Conservation (phyloP, 92 coral and sea anemone genomes). For the Ricordea florida region DNA sequence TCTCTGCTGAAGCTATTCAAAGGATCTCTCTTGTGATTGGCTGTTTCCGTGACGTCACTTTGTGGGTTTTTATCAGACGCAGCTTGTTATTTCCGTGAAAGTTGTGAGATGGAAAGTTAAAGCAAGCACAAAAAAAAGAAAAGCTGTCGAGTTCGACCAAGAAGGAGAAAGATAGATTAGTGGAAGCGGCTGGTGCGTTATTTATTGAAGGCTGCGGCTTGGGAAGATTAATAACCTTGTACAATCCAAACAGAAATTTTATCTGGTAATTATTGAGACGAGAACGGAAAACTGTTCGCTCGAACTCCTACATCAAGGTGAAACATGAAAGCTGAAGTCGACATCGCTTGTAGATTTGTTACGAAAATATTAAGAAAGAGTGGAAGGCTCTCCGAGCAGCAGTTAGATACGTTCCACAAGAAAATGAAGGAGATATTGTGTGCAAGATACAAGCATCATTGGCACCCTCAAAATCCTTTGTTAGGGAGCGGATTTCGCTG, state of each 20-base stretch:
- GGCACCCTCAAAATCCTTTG: conserved; percentile 99
- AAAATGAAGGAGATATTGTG: conserved; percentile 96
- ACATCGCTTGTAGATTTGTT: conserved; percentile 92
- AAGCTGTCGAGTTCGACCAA: background rate
- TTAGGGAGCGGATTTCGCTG: conserved; percentile 99
- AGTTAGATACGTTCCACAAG: conserved; percentile 75
- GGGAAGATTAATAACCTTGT: no score
- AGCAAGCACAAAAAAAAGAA: background rate
- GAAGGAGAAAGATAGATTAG: background rate
- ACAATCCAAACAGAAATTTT: no score
- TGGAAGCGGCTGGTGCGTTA: background rate
- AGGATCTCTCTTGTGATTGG: conserved; percentile 57
- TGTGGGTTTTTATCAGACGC: conserved; percentile 71
- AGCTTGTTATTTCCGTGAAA: conserved; percentile 61
- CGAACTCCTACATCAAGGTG: background rate
- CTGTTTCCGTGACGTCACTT: conserved; percentile 63
- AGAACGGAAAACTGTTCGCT: background rate
- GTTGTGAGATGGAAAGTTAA: conserved; percentile 5
- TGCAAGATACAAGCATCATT: conserved; percentile 93
- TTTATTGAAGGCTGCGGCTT: background rate
- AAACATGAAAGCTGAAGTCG: conserved; percentile 87
- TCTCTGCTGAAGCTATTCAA: conserved; percentile 20
- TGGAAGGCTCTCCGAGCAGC: conserved; percentile 75
- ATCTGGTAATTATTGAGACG: no score
- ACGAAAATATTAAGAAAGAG: conserved; percentile 66